Conservation (phyloP, 2,113 vertebrate species). For the Lepisosteus osseus region DNA sequence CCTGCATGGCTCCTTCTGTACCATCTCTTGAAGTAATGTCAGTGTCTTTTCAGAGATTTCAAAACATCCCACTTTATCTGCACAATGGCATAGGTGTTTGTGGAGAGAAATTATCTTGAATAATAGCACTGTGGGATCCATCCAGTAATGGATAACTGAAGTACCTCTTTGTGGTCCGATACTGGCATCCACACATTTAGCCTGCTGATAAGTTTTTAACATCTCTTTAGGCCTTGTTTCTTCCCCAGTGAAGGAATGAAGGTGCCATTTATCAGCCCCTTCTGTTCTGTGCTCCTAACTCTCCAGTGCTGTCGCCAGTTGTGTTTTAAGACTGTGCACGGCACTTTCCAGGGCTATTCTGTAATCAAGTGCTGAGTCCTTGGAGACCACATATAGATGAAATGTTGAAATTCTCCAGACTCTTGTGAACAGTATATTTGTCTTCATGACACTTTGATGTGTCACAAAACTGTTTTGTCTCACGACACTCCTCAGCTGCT, state of each 20-base stretch:
- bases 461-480: not conserved
- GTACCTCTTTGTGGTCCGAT: not conserved
- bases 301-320: not conserved
- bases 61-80: too few relatives aligned
- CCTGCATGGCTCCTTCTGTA: too few relatives aligned
- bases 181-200: slow-evolving; percentile 2
- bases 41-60: too few relatives aligned
- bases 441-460: not conserved
- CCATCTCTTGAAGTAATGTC: too few relatives aligned
- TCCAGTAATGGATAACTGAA: slow-evolving; percentile 12
- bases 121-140: not conserved
- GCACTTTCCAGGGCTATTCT: not conserved
- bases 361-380: slow-evolving; percentile 8
- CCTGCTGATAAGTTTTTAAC: slow-evolving; percentile 9
- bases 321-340: not conserved
- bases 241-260: slow-evolving; percentile 9
- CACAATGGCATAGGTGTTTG: not conserved
- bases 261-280: slow-evolving; percentile 22
- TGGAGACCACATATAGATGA: not conserved
- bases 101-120: not conserved
- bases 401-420: not conserved
- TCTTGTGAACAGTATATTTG: not conserved
- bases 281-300: not conserved
- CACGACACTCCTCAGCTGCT: not conserved
- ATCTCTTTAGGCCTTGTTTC: slow-evolving; percentile 20